Evolutionary conservation across 2,888 invertebrate genomes (phyloP), one percentile per base, ranked within the genome.

Genomic region (Nineta flava): DNA sequence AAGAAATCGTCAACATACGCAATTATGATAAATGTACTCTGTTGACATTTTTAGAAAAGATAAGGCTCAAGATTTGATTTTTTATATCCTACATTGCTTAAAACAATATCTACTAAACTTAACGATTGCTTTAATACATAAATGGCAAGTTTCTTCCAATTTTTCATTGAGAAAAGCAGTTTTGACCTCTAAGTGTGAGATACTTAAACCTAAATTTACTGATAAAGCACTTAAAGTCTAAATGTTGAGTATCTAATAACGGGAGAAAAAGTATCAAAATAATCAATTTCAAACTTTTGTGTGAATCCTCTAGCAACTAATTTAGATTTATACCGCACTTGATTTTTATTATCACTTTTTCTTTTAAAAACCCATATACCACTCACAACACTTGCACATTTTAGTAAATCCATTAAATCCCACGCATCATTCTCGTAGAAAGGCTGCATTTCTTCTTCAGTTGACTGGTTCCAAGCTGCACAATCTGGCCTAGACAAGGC

Each of bases 1-100:
- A 50, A 41, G 13, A 54, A 49, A 48, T 55, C 52, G 42, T 52
- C 52, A 6, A 52, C 50, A 50, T 43, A 52, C n/a, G 52, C 44
- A 15, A 53, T 44, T 4, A 52, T 46, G 12, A 13, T 51, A 2
- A 19, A 16, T 43, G 40, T 13, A 34, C 45, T 44, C 2, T 49
- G 47, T 6, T 2, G 12, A 19, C 32, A 48, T 46, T 53, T 51
- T 12, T 46, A 47, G 42, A 43, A 54, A 26, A 53, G 13, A 51
- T 53, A 54, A 35, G 51, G 51, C 44, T 54, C 54, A 41, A 40
- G 16, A 4, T 50, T 44, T 34, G 51, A 53, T 38, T 47, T 49
- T 17, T n/a, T 34, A 46, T 45, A 53, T 5, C 49, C 52, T 16
- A 53, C 48, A 12, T 48, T 13, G 15, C 6, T 42, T 13, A 54